Base-by-base conservation (phyloP, 2,888 invertebrate genomes). In the Conus canariensis region DNA sequence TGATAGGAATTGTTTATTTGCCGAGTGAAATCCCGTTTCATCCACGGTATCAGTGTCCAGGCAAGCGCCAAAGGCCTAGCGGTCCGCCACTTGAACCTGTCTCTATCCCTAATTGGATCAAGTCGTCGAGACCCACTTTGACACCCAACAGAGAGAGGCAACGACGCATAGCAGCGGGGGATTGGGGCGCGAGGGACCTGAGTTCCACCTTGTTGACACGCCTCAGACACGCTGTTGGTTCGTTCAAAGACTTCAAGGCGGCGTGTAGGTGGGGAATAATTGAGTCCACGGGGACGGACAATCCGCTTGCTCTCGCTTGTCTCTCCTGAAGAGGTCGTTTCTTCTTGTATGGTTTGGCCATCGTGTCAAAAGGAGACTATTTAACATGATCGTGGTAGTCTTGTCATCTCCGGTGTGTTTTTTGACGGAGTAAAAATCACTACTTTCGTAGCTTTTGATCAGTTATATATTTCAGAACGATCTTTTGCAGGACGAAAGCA, bases 211-310 rank as follows among this genome's bases (percentile, higher is more conserved):
- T 86, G 86, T 86, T 86, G 86, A 86, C 86, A 86, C 86, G 86
- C 25, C 16, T 16, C n/a, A 67, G 64, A 30, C 64, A 4, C 8
- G 30, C 25, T 86, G 86, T 86, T 86, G 25, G 30, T 60, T 45
- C 60, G 30, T 67, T 86, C 86, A 86, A 86, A 64, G 86, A 86
- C 86, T 60, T 86, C 86, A 86, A 86, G 64, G 86, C 86, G 86
- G 86, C 30, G 12, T 6, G 86, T 86, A 67, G 67, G 86, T 45
- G 30, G 64, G n/a, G 25, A 59, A 86, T 64, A 86, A 86, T 86
- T 30, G 86, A 86, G 60, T 60, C 86, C 67, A 16, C 8, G 12
- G 12, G 30, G 30, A 45, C 67, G 19, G 83, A 60, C 85, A 85
- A 67, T 67, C 86, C 30, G 86, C 86, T 25, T 25, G 25, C 86